Percentiles rank a stretch among this genome's conserved stretches.
Evolutionary conservation across 2,113 vertebrate species (phyloP).

Genomic region (Macrotis lagotis): DNA sequence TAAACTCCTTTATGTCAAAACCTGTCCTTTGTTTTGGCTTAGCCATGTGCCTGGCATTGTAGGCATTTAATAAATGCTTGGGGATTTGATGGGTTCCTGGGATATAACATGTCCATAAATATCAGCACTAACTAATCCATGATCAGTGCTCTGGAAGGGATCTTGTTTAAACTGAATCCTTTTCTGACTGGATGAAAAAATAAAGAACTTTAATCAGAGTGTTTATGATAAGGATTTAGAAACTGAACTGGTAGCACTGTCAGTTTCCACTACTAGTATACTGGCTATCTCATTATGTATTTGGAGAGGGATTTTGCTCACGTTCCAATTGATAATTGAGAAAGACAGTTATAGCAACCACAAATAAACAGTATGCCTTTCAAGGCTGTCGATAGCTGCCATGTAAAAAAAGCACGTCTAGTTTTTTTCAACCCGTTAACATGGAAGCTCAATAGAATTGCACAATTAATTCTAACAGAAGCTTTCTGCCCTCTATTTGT

Average conservation of each 20-base stretch:
- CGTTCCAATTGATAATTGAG: constrained; percentile 68
- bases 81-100: neutral
- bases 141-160: neutral
- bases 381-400: constrained; percentile 54
- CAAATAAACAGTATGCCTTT: constrained; percentile 56
- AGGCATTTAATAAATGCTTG: neutral
- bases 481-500: constrained; percentile 46
- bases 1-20: neutral
- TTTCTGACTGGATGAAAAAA: constrained; percentile 69
- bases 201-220: constrained; percentile 71
- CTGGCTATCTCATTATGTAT: constrained; percentile 70
- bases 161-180: constrained; percentile 58
- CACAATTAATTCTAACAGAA: constrained; percentile 70
- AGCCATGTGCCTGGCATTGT: neutral
- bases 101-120: neutral
- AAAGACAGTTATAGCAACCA: constrained; percentile 49
- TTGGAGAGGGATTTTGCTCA: constrained; percentile 66
- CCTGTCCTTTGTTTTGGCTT: neutral
- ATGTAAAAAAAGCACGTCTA: neutral
- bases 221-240: constrained; percentile 76
- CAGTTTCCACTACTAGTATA: constrained; percentile 70
- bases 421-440: constrained; percentile 66
- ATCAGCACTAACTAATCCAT: neutral
- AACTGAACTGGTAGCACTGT: constrained; percentile 69
- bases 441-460: constrained; percentile 29